Percentiles rank a stretch among this genome's conserved stretches.
Conservation (phyloP, 2,888 invertebrate genomes). For the Hirtodrosophila cameraria region DNA sequence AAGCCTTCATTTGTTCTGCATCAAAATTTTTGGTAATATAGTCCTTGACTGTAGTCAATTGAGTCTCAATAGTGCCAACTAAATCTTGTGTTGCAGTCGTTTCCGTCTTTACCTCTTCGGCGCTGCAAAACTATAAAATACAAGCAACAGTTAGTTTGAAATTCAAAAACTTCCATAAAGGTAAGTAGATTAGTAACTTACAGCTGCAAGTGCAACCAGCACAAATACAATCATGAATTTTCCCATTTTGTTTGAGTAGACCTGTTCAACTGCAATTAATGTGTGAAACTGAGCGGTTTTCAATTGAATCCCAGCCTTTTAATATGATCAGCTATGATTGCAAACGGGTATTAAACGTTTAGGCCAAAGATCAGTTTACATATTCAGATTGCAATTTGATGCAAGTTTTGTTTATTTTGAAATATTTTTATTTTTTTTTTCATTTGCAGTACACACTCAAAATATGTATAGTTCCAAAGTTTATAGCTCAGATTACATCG, state of each 20-base stretch:
- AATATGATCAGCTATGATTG: background rate
- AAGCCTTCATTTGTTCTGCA: background rate
- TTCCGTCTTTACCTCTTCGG: conserved; percentile 9
- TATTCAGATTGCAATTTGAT: background rate
- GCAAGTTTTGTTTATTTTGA: background rate
- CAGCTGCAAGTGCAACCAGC: conserved; percentile 21
- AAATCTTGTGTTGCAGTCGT: background rate
- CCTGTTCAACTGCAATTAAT: background rate
- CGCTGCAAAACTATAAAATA: conserved; percentile 16
- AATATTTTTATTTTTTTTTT: background rate
- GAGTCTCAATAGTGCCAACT: background rate
- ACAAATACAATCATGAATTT: conserved; percentile 21
- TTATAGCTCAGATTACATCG: background rate
- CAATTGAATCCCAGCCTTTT: background rate
- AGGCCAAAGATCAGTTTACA: conserved; percentile 8
- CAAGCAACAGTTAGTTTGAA: background rate
- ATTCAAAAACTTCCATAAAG: background rate
- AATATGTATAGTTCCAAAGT: background rate
- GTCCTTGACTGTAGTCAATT: background rate
- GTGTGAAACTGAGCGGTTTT: conserved; percentile 9
- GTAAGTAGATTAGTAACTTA: background rate
- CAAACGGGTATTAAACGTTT: background rate
- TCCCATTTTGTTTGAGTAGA: conserved; percentile 6
- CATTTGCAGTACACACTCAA: background rate
- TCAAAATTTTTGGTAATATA: conserved; percentile 4